Percentiles rank a stretch among this genome's conserved stretches.
Evolutionary conservation across 2,888 invertebrate species (phyloP).

Genomic region (Athripsodes cinereus): DNA sequence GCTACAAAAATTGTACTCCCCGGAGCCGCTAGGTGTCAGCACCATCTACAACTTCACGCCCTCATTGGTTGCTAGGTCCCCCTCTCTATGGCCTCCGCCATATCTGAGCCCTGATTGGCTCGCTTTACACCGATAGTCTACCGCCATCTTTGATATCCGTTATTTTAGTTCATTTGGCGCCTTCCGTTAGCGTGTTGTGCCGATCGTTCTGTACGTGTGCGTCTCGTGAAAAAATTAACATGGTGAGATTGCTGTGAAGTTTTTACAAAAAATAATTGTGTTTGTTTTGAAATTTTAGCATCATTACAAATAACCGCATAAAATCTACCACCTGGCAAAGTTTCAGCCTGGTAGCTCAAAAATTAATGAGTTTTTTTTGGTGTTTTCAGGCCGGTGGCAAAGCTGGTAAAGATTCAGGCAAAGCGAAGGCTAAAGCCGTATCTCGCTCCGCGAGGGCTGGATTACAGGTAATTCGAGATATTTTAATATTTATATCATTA

Average conservation of each 20-base stretch:
- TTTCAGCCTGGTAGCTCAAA: conserved; percentile 50
- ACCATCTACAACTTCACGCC: neutral
- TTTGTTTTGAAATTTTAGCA: conserved; percentile 36
- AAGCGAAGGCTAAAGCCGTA: conserved; percentile 98
- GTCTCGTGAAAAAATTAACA: conserved; percentile 51
- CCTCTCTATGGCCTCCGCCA: neutral
- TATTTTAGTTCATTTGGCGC: conserved; percentile 44
- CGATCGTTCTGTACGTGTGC: conserved; percentile 32
- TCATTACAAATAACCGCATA: conserved; percentile 37
- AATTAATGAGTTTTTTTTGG: conserved; percentile 50
- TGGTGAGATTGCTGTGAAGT: conserved; percentile 51
- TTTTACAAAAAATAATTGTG: conserved; percentile 38
- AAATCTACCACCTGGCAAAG: conserved; percentile 49
- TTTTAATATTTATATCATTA: conserved; percentile 36
- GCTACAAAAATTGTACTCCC: conserved; percentile 12
- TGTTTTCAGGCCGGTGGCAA: conserved; percentile 95
- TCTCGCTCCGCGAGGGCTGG: conserved; percentile 98
- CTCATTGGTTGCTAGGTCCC: conserved; percentile 9
- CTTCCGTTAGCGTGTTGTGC: conserved; percentile 48
- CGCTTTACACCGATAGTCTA: conserved; percentile 26
- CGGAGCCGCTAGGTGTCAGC: conserved; percentile 12
- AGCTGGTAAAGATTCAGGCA: conserved; percentile 99
- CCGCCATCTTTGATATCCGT: conserved; percentile 44
- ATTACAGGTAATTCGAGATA: conserved; percentile 70
- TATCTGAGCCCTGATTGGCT: conserved; percentile 5